Conservation (phyloP, 2,113 vertebrate genomes). For the Calidris pygmaea region DNA sequence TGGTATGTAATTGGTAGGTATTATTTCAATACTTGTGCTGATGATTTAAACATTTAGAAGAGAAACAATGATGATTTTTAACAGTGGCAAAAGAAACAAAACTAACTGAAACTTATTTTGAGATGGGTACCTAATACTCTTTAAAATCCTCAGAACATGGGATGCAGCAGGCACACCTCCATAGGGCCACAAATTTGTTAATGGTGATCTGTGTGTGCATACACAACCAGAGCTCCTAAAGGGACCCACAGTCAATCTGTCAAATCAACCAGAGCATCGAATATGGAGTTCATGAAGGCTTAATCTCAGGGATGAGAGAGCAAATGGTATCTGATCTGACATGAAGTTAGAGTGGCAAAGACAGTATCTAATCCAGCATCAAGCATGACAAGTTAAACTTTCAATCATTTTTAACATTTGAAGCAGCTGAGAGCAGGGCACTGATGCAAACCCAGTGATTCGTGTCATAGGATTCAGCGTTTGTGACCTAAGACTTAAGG, state of each 20-base stretch:
- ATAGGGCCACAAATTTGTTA: not conserved
- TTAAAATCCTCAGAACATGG: not conserved
- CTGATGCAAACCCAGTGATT: not conserved
- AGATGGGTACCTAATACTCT: not conserved
- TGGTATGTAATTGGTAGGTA: not conserved
- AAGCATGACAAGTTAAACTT: not conserved
- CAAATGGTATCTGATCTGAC: not conserved
- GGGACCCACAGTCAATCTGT: not conserved
- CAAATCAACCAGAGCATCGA: not conserved
- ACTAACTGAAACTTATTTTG: not conserved
- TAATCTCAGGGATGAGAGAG: not conserved
- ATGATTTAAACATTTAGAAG: not conserved
- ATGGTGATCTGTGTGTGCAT: not conserved
- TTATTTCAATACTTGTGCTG: not conserved
- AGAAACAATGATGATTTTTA: not conserved
- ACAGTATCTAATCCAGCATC: not conserved
- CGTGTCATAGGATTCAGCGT: not conserved
- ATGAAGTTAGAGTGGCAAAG: not conserved
- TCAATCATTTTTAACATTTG: not conserved
- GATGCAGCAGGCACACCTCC: not conserved
- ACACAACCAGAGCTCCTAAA: not conserved
- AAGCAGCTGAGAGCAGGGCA: not conserved
- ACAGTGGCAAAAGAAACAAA: not conserved
- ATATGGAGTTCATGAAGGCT: not conserved
- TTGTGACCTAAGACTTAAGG: not conserved